Base-by-base conservation (phyloP, 2,888 invertebrate species). In the Cistogaster globosa region DNA sequence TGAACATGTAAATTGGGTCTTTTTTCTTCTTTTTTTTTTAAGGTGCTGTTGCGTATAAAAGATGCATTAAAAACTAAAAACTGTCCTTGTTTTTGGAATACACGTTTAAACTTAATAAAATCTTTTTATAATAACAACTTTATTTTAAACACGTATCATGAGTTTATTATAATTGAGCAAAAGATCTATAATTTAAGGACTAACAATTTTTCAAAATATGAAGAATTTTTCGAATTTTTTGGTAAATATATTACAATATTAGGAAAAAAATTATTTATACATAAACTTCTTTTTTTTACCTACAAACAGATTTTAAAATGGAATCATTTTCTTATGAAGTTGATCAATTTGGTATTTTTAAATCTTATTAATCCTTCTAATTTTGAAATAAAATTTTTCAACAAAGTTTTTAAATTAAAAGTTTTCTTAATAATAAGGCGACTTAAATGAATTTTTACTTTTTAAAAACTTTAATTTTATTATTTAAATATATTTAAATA, bases 311-410 rank as follows among this genome's bases (percentile, higher is more conserved):
- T 32, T 62, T 87, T 51, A 67, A 83, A 42, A 58, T 83, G 60
- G 67, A 87, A 12, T n/a, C 69, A 0, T 58, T 79, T 57, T 51
- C 67, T 0, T 76, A 80, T 45, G 76, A 83, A 74, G 71, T 86
- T 3, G 86, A 87, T 58, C 63, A 86, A 53, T 86, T 86, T 67
- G 84, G 86, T 26, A 76, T 83, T 60, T 86, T 68, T 36, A 83
- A 79, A 32, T 60, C 51, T 1, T 86, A 84, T 78, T 76, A 45
- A 63, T 55, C 2, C 20, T n/a, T n/a, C n/a, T n/a, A n/a, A n/a
- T n/a, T n/a, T n/a, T n/a, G n/a, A n/a, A n/a, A n/a, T n/a, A n/a
- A n/a, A n/a, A n/a, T n/a, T n/a, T n/a, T n/a, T n/a, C n/a, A n/a
- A n/a, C n/a, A n/a, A n/a, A n/a, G n/a, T n/a, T n/a, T n/a, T 2